A percentile compares a stretch with the other conserved stretches of the same genome.
These are phyloP conservation scores for Yponomeuta malinellus DNA, from an alignment of 2,888 invertebrate species.

Conservation along the genomic window DNA sequence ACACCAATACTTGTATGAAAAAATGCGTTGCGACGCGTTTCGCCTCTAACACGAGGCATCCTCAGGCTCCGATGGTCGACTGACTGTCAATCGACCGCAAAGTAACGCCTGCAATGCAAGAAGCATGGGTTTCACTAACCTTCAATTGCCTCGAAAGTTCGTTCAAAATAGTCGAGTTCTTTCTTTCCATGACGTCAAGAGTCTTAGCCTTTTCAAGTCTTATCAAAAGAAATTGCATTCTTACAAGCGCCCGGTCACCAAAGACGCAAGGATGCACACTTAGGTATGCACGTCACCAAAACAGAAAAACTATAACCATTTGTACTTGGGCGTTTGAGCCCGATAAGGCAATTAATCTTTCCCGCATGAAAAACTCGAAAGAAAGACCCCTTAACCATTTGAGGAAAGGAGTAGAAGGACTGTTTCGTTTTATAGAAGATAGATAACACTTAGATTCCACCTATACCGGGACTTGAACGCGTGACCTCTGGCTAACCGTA, in stretches of 20 bases:
- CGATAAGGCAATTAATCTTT: background rate
- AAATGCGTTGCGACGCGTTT: too few species aligned
- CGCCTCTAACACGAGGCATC: too few species aligned
- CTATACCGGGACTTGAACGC: too few species aligned
- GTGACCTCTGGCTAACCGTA: too few species aligned
- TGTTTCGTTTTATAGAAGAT: too few species aligned
- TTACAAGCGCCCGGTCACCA: background rate
- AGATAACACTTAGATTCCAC: too few species aligned
- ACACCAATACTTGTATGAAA: too few species aligned
- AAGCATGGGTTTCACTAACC: too few species aligned
- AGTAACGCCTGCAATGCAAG: too few species aligned
- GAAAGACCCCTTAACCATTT: background rate
- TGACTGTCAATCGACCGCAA: too few species aligned
- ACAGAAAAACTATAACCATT: background rate
- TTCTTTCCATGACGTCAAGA: background rate
- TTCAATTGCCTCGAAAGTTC: too few species aligned
- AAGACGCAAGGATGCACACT: background rate
- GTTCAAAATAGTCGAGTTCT: background rate
- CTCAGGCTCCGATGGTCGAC: too few species aligned
- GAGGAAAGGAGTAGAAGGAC: background rate
- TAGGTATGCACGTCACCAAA: background rate
- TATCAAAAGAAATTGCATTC: background rate
- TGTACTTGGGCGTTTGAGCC: background rate
- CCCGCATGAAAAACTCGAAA: background rate
- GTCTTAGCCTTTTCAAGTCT: background rate